phyloP scores from a whole-genome alignment of 1,140 invertebrate species.

The Cataglyphis hispanica region DNA sequence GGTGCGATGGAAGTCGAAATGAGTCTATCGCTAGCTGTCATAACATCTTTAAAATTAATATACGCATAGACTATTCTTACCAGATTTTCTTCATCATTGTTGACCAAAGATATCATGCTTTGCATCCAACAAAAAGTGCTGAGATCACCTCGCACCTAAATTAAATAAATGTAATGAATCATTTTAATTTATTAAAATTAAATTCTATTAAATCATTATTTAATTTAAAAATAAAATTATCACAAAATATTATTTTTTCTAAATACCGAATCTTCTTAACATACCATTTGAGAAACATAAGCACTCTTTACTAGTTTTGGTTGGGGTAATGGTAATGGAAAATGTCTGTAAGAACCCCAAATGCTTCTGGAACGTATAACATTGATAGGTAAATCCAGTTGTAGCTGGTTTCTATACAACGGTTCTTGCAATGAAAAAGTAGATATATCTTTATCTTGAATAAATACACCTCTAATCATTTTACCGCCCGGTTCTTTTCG shows the following conservation, averaged over 20 bases:
- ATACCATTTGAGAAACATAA: conserved; percentile 91
- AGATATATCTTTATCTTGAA: conserved; percentile 89
- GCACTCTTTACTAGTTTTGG: conserved; percentile 88
- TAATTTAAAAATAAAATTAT: neutral
- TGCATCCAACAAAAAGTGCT: conserved; percentile 94
- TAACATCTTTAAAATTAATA: conserved; percentile 92
- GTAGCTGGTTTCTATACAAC: conserved; percentile 89
- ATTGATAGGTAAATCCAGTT: conserved; percentile 93
- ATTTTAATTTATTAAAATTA: neutral
- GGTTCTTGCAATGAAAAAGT: conserved; percentile 88
- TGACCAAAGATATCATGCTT: conserved; percentile 84
- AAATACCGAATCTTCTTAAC: neutral
- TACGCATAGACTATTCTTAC: conserved; percentile 89
- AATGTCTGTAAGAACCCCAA: conserved; percentile 94
- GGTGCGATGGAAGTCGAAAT: conserved; percentile 89
- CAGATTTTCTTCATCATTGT: conserved; percentile 80
- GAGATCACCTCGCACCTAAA: conserved; percentile 91
- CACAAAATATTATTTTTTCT: neutral
- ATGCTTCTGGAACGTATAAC: conserved; percentile 88
- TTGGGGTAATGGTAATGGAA: conserved; percentile 86
- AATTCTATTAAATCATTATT: neutral
- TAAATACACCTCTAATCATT: conserved; percentile 88
- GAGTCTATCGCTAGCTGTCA: conserved; percentile 92
- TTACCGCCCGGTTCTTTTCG: conserved; percentile 90
- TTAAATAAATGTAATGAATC: neutral